phyloP scores from a whole-genome alignment of 2,797 vertebrate species.

The Tauraco hartlaubi region DNA sequence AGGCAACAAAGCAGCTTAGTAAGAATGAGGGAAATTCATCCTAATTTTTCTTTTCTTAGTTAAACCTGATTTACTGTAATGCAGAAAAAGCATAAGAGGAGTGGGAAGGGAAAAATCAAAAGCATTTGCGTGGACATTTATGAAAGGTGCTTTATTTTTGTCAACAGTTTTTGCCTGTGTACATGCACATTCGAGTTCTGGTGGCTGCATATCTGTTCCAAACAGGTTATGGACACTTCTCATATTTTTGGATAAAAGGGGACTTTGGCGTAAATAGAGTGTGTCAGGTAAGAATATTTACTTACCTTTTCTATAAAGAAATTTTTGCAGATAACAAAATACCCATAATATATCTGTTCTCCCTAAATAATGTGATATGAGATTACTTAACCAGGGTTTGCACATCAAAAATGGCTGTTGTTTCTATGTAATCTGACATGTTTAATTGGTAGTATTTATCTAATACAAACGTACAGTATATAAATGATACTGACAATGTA shows the following conservation, averaged over 20 bases:
- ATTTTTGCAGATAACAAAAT: background rate
- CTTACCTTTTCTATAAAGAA: background rate
- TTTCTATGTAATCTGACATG: background rate
- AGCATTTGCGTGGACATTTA: background rate
- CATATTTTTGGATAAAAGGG: slow-evolving; percentile 98
- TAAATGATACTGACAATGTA: background rate
- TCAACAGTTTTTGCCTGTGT: slow-evolving; percentile 95
- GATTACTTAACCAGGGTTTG: background rate
- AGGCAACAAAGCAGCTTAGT: background rate
- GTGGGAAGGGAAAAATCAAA: background rate
- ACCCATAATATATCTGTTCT: background rate
- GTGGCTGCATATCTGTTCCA: slow-evolving; percentile 98
- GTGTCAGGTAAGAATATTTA: slow-evolving; percentile 88
- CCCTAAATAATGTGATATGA: background rate
- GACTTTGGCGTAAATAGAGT: slow-evolving; percentile 96
- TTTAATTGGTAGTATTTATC: background rate
- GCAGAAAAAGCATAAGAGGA: background rate
- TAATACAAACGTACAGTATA: background rate
- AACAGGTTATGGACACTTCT: slow-evolving; percentile 98
- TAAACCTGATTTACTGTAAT: background rate
- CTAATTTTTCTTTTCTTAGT: background rate
- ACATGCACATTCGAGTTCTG: slow-evolving; percentile 97
- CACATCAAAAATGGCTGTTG: background rate
- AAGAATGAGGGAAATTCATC: background rate
- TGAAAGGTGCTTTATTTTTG: slow-evolving; percentile 18